Percentiles rank a stretch among this genome's conserved stretches.
Conservation (phyloP, 1,140 invertebrate species). For the Colletes gigas region DNA sequence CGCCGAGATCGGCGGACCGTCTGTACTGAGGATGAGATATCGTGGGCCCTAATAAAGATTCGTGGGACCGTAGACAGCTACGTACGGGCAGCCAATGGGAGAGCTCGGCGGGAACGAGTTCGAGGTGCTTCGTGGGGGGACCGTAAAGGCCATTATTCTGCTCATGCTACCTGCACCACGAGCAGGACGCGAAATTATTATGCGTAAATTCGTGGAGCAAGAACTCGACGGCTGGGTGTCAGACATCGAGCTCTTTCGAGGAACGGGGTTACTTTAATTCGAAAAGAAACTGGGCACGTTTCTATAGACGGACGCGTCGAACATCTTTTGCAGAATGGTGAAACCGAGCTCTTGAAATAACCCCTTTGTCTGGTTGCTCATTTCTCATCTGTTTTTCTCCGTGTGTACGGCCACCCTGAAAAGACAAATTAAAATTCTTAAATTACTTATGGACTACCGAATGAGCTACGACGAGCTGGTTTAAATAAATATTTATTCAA, state of each 20-base stretch:
- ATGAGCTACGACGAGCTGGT: no score
- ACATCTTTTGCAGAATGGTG: no score
- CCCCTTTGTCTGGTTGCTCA: no score
- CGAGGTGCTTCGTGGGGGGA: slow-evolving; percentile 57
- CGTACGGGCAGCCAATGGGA: slow-evolving; percentile 61
- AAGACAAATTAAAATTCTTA: no score
- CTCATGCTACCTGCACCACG: slow-evolving; percentile 41
- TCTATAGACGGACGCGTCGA: no score
- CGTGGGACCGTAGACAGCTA: slow-evolving; percentile 53
- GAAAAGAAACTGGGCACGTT: background rate
- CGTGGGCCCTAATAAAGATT: slow-evolving; percentile 46
- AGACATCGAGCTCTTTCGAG: slow-evolving; percentile 6
- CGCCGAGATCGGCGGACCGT: slow-evolving; percentile 43
- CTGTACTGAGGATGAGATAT: slow-evolving; percentile 24
- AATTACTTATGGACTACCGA: no score
- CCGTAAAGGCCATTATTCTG: slow-evolving; percentile 15
- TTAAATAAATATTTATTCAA: no score
- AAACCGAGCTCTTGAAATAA: no score
- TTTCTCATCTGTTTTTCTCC: no score
- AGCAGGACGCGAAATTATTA: slow-evolving; percentile 39
- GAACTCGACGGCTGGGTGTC: slow-evolving; percentile 1
- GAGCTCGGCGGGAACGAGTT: slow-evolving; percentile 60
- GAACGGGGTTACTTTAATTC: background rate
- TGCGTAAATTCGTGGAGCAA: slow-evolving; percentile 26
- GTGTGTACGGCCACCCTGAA: no score